phyloP scores from a whole-genome alignment of 2,888 invertebrate genomes.

The Lordiphosa fenestrarum region DNA sequence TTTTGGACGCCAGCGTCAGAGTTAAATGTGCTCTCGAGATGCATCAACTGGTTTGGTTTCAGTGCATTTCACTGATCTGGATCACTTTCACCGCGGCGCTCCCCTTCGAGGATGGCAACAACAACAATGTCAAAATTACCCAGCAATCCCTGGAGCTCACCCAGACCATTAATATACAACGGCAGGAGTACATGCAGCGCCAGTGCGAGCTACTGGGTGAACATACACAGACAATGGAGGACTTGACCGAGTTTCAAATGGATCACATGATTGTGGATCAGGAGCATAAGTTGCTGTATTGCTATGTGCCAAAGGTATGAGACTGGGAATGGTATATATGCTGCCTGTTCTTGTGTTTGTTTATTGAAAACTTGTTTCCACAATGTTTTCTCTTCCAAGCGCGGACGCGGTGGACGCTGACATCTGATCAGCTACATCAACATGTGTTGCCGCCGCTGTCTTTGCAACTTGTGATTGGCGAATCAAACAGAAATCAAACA shows the following conservation, averaged over 20 bases:
- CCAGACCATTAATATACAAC: slow-evolving; percentile 84
- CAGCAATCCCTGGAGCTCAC: slow-evolving; percentile 83
- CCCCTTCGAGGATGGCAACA: slow-evolving; percentile 78
- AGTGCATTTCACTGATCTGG: slow-evolving; percentile 38
- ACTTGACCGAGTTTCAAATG: slow-evolving; percentile 83
- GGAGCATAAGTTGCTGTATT: slow-evolving; percentile 91
- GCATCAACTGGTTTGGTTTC: slow-evolving; percentile 30
- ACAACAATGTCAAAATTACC: slow-evolving; percentile 79
- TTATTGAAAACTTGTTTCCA: slow-evolving; percentile 35
- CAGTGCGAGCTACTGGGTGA: slow-evolving; percentile 83
- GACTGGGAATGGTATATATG: neutral
- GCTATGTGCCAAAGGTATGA: slow-evolving; percentile 94
- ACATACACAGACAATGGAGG: slow-evolving; percentile 77
- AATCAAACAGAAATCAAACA: too few relatives aligned
- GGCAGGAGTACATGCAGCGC: slow-evolving; percentile 84
- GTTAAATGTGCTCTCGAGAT: slow-evolving; percentile 22
- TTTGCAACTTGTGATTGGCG: neutral
- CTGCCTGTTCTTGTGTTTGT: slow-evolving; percentile 12
- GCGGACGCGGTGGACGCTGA: slow-evolving; percentile 6
- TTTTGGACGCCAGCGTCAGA: slow-evolving; percentile 73
- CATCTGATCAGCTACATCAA: slow-evolving; percentile 11
- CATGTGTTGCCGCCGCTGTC: slow-evolving; percentile 14
- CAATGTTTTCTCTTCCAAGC: neutral
- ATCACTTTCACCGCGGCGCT: slow-evolving; percentile 26
- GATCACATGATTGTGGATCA: slow-evolving; percentile 92